phyloP scores from a whole-genome alignment of 2,797 vertebrate genomes.

The Nyctalus aviator region DNA sequence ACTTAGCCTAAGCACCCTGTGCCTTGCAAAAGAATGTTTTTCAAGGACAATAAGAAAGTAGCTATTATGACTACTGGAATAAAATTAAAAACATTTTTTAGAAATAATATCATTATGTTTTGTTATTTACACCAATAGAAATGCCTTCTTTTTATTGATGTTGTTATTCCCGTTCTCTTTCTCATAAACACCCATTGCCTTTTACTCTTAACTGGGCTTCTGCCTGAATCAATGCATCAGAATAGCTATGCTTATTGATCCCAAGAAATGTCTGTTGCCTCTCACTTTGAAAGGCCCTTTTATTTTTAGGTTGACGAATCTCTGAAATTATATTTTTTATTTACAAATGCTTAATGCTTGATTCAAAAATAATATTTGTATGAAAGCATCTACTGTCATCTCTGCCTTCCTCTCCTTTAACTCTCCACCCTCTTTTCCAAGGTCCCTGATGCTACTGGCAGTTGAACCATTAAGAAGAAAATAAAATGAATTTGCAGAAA shows the following conservation, averaged over 20 bases:
- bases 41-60: neutral
- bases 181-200: neutral
- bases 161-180: neutral
- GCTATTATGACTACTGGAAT: neutral
- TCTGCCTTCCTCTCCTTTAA: neutral
- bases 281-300: neutral
- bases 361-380: neutral
- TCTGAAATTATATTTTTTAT: neutral
- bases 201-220: neutral
- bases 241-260: neutral
- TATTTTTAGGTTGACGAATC: neutral
- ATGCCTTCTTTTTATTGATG: neutral
- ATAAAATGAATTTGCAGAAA: constrained; percentile 24
- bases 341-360: neutral
- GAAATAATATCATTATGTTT: neutral
- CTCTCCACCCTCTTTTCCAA: neutral
- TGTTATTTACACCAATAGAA: neutral
- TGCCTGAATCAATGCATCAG: neutral
- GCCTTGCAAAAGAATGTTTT: neutral
- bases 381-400: neutral
- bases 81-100: neutral
- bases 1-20: neutral
- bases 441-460: neutral
- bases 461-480: neutral
- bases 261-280: neutral